phyloP scores from a whole-genome alignment of 2,888 invertebrate species.

The Alviniconcha strummeri region DNA sequence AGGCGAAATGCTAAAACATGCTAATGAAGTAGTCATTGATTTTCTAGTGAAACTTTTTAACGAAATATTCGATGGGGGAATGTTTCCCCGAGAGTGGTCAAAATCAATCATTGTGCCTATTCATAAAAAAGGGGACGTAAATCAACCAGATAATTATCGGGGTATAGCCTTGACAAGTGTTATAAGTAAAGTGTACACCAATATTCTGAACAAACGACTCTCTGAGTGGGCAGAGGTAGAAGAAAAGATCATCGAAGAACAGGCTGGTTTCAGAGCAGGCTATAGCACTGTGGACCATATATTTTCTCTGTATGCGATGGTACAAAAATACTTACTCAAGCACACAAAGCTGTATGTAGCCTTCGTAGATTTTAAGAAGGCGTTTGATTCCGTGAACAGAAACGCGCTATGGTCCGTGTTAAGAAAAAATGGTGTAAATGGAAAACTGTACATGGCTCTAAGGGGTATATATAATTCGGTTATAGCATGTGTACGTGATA shows the following conservation, averaged over 20 bases:
- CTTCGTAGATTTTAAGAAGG: too few relatives aligned
- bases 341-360: neutral
- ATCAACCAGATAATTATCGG: neutral
- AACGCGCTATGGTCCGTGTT: too few relatives aligned
- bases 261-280: neutral
- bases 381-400: too few relatives aligned
- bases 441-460: too few relatives aligned
- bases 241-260: neutral
- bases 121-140: neutral
- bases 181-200: neutral
- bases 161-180: neutral
- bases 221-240: neutral
- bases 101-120: neutral
- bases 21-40: neutral
- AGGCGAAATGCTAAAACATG: neutral
- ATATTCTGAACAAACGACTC: neutral
- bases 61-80: neutral
- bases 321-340: neutral
- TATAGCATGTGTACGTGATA: too few relatives aligned
- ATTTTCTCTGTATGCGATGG: neutral
- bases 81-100: neutral
- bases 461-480: too few relatives aligned
- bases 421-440: too few relatives aligned
- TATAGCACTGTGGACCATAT: neutral
- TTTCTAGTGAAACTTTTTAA: neutral